A percentile compares a stretch with the other conserved stretches of the same genome.
These are phyloP conservation scores for Camptogramma bilineatum DNA, from an alignment of 2,888 invertebrate genomes.

Conservation along the genomic window DNA sequence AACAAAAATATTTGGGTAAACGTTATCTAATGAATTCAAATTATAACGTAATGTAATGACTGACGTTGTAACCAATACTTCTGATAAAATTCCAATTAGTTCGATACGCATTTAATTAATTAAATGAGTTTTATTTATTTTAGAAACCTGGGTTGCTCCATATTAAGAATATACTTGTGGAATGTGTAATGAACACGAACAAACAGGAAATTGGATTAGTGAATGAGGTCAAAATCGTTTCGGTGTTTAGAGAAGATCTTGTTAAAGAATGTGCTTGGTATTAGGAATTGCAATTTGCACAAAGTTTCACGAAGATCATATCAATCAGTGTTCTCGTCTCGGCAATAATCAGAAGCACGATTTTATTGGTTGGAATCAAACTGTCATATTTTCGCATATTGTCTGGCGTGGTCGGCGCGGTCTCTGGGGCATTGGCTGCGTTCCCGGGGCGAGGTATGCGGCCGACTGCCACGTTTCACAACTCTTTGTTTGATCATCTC, in stretches of 20 bases:
- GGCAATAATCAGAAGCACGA: conserved; percentile 21
- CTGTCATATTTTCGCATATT: conserved; percentile 64
- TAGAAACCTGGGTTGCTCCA: conserved; percentile 3
- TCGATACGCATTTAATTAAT: background rate
- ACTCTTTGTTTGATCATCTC: conserved; percentile 74
- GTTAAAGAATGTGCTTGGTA: background rate
- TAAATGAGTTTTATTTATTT: conserved; percentile 5
- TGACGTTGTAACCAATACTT: conserved; percentile 22
- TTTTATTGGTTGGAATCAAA: conserved; percentile 51
- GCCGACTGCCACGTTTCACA: conserved; percentile 72
- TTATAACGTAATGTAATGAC: conserved; percentile 43
- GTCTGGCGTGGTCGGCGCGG: conserved; percentile 58
- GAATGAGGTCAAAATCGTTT: conserved; percentile 39
- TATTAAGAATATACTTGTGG: conserved; percentile 25
- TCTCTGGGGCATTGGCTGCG: conserved; percentile 74
- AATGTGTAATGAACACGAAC: conserved; percentile 35
- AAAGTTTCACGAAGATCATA: conserved; percentile 17
- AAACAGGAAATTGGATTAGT: conserved; percentile 42
- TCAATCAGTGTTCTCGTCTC: conserved; percentile 25
- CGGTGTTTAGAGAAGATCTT: conserved; percentile 4
- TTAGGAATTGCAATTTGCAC: conserved; percentile 2
- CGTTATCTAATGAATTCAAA: conserved; percentile 54
- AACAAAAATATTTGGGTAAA: conserved; percentile 57
- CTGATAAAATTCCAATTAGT: conserved; percentile 22
- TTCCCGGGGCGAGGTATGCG: conserved; percentile 75